phyloP scores from a whole-genome alignment of 2,888 invertebrate genomes.

The Eupithecia inturbata region DNA sequence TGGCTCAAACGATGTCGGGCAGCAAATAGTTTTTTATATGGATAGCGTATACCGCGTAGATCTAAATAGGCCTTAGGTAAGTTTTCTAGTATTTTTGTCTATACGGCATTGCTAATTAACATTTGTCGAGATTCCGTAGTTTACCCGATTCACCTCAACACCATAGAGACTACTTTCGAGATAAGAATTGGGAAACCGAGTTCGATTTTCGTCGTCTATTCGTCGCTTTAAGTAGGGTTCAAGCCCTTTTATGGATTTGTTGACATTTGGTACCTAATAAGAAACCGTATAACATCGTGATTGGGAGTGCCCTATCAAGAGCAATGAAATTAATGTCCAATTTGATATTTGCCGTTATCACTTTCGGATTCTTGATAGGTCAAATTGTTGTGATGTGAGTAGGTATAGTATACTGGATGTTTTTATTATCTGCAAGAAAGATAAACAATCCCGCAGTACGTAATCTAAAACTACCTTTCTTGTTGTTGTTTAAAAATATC shows the following conservation, averaged over 20 bases:
- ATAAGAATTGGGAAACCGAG: neutral
- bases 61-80: neutral
- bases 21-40: too few species aligned
- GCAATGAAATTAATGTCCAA: neutral
- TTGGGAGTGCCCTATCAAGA: conserved; percentile 8
- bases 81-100: neutral
- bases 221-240: neutral
- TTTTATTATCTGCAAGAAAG: too few species aligned
- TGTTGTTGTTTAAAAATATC: too few species aligned
- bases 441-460: too few species aligned
- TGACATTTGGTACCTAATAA: neutral
- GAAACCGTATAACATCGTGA: conserved; percentile 8
- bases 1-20: too few species aligned
- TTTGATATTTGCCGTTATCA: neutral
- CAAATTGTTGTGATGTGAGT: neutral
- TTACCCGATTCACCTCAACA: neutral
- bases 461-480: too few species aligned
- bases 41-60: neutral
- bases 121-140: too few species aligned
- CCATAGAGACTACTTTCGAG: neutral
- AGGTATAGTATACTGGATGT: too few species aligned
- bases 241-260: neutral
- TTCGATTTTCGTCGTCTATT: neutral
- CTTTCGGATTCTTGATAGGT: neutral
- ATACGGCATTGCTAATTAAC: neutral